Conservation (phyloP, 2,797 vertebrate genomes). For the Babyrousa celebensis region DNA sequence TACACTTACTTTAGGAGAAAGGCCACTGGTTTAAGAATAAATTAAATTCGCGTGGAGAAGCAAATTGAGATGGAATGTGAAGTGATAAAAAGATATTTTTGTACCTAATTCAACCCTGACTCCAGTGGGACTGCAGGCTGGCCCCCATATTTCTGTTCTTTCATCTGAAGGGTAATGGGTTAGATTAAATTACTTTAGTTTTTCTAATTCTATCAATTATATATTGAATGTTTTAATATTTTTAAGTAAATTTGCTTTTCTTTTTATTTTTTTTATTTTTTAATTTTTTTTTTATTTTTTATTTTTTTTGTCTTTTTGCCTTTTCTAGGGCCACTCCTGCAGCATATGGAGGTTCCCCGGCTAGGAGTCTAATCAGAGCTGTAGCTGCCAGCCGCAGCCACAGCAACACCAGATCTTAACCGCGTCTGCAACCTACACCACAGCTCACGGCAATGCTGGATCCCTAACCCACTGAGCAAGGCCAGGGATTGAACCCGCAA, state of each 20-base stretch:
- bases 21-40: conserved; percentile 12
- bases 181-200: conserved; percentile 7
- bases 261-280: too few relatives aligned
- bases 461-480: too few relatives aligned
- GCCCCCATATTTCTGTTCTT: not conserved
- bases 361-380: too few relatives aligned
- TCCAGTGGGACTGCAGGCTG: not conserved
- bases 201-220: conserved; percentile 42
- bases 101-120: not conserved
- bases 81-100: conserved; percentile 35
- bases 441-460: too few relatives aligned
- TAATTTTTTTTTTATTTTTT: too few relatives aligned
- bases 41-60: conserved; percentile 54
- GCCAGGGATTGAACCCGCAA: too few relatives aligned
- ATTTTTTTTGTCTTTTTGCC: too few relatives aligned
- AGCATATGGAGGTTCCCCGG: too few relatives aligned
- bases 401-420: too few relatives aligned
- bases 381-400: too few relatives aligned
- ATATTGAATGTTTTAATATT: conserved; percentile 48
- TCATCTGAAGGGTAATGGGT: not conserved
- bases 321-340: too few relatives aligned
- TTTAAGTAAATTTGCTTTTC: conserved; percentile 54
- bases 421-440: too few relatives aligned
- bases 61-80: conserved; percentile 21
- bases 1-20: conserved; percentile 63